Conservation (phyloP, 2,888 invertebrate species). For the Pheosia gnoma region DNA sequence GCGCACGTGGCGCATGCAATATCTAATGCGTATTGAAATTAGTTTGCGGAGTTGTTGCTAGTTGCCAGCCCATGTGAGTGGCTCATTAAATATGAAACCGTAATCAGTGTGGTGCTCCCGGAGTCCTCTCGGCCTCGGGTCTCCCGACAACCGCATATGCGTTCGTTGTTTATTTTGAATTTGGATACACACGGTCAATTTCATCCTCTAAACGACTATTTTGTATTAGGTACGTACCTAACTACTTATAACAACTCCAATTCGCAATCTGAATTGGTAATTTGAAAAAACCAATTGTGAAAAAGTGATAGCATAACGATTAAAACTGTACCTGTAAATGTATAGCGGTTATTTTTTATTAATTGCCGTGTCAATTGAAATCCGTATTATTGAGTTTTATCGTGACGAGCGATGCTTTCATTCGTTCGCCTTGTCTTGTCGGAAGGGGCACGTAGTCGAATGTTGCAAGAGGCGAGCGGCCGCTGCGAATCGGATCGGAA, state of each 20-base stretch:
- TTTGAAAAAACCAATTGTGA: not conserved
- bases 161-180: slow-evolving; percentile 46
- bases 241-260: too few species aligned
- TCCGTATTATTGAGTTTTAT: slow-evolving; percentile 41
- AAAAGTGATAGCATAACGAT: slow-evolving; percentile 11
- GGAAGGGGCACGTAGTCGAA: slow-evolving; percentile 62
- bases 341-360: slow-evolving; percentile 21
- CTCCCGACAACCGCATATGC: slow-evolving; percentile 53
- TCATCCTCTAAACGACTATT: slow-evolving; percentile 9
- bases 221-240: not conserved
- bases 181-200: slow-evolving; percentile 46
- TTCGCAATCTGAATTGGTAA: slow-evolving; percentile 1
- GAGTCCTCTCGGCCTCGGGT: slow-evolving; percentile 58
- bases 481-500: slow-evolving; percentile 77
- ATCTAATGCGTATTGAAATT: slow-evolving; percentile 74
- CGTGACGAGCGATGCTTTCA: slow-evolving; percentile 53
- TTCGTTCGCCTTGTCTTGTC: slow-evolving; percentile 57
- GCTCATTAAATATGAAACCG: slow-evolving; percentile 80
- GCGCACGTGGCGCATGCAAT: slow-evolving; percentile 48
- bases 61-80: slow-evolving; percentile 67
- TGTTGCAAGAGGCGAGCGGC: slow-evolving; percentile 66
- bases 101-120: slow-evolving; percentile 76
- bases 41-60: slow-evolving; percentile 66
- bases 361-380: slow-evolving; percentile 42
- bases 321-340: slow-evolving; percentile 26